Percentiles rank a stretch among this genome's conserved stretches.
phyloP scores from a whole-genome alignment of 2,888 invertebrate genomes.

The Mellilla xanthometata region DNA sequence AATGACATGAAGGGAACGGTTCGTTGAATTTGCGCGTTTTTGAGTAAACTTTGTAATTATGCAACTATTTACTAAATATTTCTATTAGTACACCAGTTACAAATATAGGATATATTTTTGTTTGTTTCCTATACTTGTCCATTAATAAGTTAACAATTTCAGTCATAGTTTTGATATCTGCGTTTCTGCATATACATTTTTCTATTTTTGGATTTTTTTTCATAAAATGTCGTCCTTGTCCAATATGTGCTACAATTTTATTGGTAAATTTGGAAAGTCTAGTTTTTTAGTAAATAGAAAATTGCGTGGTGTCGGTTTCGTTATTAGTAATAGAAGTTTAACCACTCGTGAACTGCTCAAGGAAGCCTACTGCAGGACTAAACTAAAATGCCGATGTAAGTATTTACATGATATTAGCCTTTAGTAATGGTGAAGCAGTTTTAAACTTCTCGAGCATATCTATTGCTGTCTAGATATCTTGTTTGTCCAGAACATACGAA shows the following conservation, averaged over 20 bases:
- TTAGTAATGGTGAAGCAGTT: neutral
- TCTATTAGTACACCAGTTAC: neutral
- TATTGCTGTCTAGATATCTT: no score
- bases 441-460: no score
- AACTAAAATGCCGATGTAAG: conserved; percentile 89
- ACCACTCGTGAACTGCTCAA: conserved; percentile 73
- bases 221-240: conserved; percentile 42
- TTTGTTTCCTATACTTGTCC: conserved; percentile 6
- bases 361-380: conserved; percentile 85
- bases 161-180: conserved; percentile 24
- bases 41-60: conserved; percentile 37
- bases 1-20: no score
- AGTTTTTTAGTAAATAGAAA: conserved; percentile 45
- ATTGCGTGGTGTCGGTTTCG: conserved; percentile 14
- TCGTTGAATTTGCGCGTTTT: conserved; percentile 5
- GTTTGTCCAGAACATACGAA: no score
- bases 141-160: conserved; percentile 6
- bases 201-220: conserved; percentile 26
- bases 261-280: conserved; percentile 44
- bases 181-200: conserved; percentile 12
- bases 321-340: conserved; percentile 40
- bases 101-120: conserved; percentile 9
- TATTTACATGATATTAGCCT: conserved; percentile 33
- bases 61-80: conserved; percentile 35
- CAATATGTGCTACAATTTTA: conserved; percentile 41